phyloP scores from a whole-genome alignment of 2,888 invertebrate genomes.

The Tuberolachnus salignus region DNA sequence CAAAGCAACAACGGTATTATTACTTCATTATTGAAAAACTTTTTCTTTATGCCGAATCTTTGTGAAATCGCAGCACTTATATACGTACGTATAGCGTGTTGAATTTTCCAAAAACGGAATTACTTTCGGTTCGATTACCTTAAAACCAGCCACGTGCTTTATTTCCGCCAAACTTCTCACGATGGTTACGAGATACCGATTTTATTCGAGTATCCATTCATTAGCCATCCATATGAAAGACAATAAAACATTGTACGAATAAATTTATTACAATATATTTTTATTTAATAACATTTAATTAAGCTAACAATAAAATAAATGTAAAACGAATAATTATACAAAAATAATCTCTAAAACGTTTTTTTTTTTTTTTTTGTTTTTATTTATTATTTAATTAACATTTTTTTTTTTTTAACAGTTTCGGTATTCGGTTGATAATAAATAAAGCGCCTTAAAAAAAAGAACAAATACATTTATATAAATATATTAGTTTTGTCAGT shows the following conservation, averaged over 20 bases:
- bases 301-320: too few species aligned
- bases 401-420: too few species aligned
- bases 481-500: too few species aligned
- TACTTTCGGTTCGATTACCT: constrained; percentile 11
- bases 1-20: constrained; percentile 18
- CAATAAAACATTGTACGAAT: too few species aligned
- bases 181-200: background rate
- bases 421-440: too few species aligned
- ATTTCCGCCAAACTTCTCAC: constrained; percentile 5
- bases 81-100: background rate
- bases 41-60: constrained; percentile 7
- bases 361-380: too few species aligned
- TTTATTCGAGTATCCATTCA: background rate
- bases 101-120: constrained; percentile 32
- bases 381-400: too few species aligned
- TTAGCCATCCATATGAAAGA: background rate
- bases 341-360: too few species aligned
- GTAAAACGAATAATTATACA: too few species aligned
- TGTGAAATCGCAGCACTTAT: background rate
- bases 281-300: too few species aligned
- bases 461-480: too few species aligned
- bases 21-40: constrained; percentile 42
- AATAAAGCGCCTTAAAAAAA: too few species aligned
- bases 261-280: background rate
- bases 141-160: background rate